Base-by-base conservation (phyloP, 2,888 invertebrate genomes). In the Yponomeuta cagnagella region DNA sequence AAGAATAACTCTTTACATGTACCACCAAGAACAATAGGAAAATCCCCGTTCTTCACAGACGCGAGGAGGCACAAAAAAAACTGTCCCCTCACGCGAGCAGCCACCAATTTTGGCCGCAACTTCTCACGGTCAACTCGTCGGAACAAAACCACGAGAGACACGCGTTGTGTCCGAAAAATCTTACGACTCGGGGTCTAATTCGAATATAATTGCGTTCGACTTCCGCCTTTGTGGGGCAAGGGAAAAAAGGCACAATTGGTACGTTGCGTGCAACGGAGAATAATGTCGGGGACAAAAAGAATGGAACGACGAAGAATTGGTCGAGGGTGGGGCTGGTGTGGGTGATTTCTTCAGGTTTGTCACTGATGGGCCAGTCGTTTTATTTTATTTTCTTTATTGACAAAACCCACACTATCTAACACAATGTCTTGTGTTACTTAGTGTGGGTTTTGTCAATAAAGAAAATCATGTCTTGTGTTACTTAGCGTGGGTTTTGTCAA, bases 191-290 rank as follows among this genome's bases (percentile, higher is more conserved):
- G 30, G 64, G 70, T 64, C 84, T 82, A 90, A 90, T 90, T 86
- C 82, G 86, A 86, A 90, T 81, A 90, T 90, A 90, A 90, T 90
- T 87, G 85, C 79, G 79, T 76, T 74, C 74, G 78, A 83, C 89
- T 90, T 90, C 90, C 90, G 88, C 83, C 52, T 52, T 73, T 52
- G 68, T 12, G 52, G 37, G 63, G 78, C 79, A 85, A 86, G 73
- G 78, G 78, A 79, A 85, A 86, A 87, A 87, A 88, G 87, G 83
- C 81, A 79, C 87, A 89, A 90, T 89, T 84, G 86, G 84, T 74
- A 67, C 66, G 79, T 90, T 84, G 90, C 90, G 90, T 90, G 90
- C 79, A 74, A 75, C 77, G 76, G 75, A 79, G 80, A 85, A 88
- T 87, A 87, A 87, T 87, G 70, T 63, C n/a, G 68, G 4, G 70